Evolutionary conservation across 2,113 vertebrate species (phyloP), one percentile per base, ranked within the genome.

Genomic region (Cephalopholis sonnerati): DNA sequence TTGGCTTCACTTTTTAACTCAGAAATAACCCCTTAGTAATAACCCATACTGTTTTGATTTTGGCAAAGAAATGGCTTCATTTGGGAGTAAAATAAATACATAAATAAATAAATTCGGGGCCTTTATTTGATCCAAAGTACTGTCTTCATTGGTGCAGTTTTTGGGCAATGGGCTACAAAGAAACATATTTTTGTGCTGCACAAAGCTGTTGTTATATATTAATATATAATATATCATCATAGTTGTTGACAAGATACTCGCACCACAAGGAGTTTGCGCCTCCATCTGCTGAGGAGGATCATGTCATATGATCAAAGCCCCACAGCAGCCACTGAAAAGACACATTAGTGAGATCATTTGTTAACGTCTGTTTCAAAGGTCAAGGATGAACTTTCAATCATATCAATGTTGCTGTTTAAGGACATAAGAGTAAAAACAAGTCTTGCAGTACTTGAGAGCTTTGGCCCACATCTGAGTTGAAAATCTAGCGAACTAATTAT

Each of bases 401-500:
- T 24, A 22, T 20, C 44, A 46, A 9, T 5, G 39, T 25, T 6
- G 17, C n/a, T 62, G 20, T 48, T 63, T 6, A 48, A 12, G 5
- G 48, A 25, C 44, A 16, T 12, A 5, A 5, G 9, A 79, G 2
- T 25, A 48, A 64, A 50, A 68, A 48, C 18, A 68, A 13, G 22
- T 15, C 20, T 57, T 22, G 20, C 25, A 18, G 36, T 8, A 36
- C 17, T 48, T 62, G 3, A 64, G 22, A 67, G 39, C n/a, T 50
- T 62, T 54, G n/a, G 25, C 27, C 41, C 15, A 11, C 8, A 7
- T 58, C 25, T 32, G 8, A 50, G 50, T 7, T 48, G 4, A 50
- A 73, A 58, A 69, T 69, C 25, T 3, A 15, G 70, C 63, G 12
- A 74, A 32, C n/a, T 17, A 39, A 77, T 41, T 58, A 62, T 68